A percentile compares a stretch with the other conserved stretches of the same genome.
These are phyloP conservation scores for Ictalurus furcatus DNA, from an alignment of 2,113 vertebrate species.

Conservation along the genomic window DNA sequence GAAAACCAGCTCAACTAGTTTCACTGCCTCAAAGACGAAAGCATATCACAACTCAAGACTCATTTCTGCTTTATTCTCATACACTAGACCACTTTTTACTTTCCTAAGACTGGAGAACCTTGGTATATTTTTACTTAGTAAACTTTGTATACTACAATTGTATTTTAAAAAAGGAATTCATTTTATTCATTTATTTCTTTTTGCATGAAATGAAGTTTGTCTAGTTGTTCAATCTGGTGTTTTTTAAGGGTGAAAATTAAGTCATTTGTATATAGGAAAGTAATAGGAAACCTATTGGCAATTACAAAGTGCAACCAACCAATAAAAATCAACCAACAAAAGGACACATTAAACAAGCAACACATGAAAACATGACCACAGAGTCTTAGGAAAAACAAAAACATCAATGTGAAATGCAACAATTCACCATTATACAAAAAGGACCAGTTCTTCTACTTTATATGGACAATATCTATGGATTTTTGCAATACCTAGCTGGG, in stretches of 20 bases:
- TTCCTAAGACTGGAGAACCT: too few relatives aligned
- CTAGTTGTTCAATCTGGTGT: background rate
- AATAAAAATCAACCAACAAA: too few relatives aligned
- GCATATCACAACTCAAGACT: background rate
- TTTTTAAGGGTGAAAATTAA: background rate
- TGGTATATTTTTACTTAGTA: background rate
- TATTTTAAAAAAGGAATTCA: background rate
- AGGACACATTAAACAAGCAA: background rate
- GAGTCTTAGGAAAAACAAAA: background rate
- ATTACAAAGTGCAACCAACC: too few relatives aligned
- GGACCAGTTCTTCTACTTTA: background rate
- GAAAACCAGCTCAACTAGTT: constrained; percentile 72
- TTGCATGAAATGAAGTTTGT: background rate
- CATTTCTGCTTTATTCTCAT: constrained; percentile 6
- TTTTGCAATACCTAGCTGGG: background rate
- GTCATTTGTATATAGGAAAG: background rate
- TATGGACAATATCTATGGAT: background rate
- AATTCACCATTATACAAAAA: background rate
- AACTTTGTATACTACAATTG: background rate
- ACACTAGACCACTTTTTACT: background rate
- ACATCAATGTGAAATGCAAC: background rate
- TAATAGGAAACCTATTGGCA: background rate
- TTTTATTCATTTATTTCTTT: too few relatives aligned
- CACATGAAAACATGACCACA: background rate
- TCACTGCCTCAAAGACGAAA: constrained; percentile 31